A percentile compares a stretch with the other conserved stretches of the same genome.
phyloP scores from a whole-genome alignment of 30 jellyfish, hydroid and myxozoan genomes.

The Turritopsis rubra region DNA sequence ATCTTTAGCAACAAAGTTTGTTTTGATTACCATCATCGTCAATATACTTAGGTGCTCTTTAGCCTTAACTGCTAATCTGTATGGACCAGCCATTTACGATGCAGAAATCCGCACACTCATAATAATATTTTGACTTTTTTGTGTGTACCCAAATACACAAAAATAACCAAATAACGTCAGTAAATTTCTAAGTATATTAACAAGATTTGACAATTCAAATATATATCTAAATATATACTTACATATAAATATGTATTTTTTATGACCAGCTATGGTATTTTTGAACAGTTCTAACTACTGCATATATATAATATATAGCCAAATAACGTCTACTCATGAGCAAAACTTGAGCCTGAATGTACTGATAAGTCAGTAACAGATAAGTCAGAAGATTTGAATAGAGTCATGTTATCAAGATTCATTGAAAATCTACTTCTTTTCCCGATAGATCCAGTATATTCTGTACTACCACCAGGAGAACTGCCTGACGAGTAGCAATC shows the following conservation, averaged over 20 bases:
- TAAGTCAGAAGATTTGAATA: slow-evolving; percentile 3
- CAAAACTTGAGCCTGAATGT: background rate
- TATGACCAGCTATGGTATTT: background rate
- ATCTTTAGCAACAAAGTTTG: background rate
- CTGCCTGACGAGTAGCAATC: slow-evolving; percentile 23
- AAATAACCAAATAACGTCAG: background rate
- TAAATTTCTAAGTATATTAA: background rate
- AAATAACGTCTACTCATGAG: background rate
- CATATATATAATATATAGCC: background rate
- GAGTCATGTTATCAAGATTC: slow-evolving; percentile 1
- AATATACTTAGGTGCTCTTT: background rate
- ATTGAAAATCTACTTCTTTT: slow-evolving; percentile 35
- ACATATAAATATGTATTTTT: background rate
- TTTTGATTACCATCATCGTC: background rate
- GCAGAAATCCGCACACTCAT: no score
- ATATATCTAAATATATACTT: background rate
- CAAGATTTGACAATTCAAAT: background rate
- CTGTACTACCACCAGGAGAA: slow-evolving; percentile 26
- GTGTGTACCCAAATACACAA: background rate
- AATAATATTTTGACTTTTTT: background rate
- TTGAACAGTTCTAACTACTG: background rate
- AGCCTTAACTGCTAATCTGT: background rate
- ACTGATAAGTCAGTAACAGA: background rate
- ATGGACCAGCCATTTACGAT: background rate
- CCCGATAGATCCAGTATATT: slow-evolving; percentile 8